Conservation (phyloP, 1,140 invertebrate genomes). For the Drosophila nigromelanica region DNA sequence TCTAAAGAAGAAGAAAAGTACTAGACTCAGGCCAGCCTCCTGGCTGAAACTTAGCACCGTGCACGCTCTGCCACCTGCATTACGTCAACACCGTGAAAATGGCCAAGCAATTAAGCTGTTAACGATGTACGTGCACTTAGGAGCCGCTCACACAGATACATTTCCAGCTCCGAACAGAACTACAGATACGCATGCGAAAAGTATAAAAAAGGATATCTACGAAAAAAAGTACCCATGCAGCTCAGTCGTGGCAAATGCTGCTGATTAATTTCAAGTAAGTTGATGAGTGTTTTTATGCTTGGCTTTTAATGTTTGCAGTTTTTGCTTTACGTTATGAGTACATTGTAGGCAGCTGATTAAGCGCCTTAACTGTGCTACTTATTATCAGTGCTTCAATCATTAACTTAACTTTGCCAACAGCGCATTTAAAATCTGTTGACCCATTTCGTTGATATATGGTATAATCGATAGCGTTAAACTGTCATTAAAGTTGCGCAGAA, state of each 20-base stretch:
- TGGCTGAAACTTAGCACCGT: slow-evolving; percentile 26
- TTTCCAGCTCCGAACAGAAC: slow-evolving; percentile 10
- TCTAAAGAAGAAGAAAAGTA: slow-evolving; percentile 12
- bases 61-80: slow-evolving; percentile 36
- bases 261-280: slow-evolving; percentile 81
- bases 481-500: background rate
- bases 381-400: background rate
- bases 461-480: background rate
- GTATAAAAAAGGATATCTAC: slow-evolving; percentile 33
- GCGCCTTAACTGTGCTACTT: background rate
- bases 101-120: slow-evolving; percentile 78
- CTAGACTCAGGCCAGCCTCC: slow-evolving; percentile 32
- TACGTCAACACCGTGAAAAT: slow-evolving; percentile 68
- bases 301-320: slow-evolving; percentile 40
- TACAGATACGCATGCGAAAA: slow-evolving; percentile 26
- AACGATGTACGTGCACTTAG: slow-evolving; percentile 74
- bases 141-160: slow-evolving; percentile 36
- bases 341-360: slow-evolving; percentile 2
- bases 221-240: slow-evolving; percentile 54
- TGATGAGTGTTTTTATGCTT: slow-evolving; percentile 51
- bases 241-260: slow-evolving; percentile 50
- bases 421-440: background rate
- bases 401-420: background rate
- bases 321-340: slow-evolving; percentile 10
- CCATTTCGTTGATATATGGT: background rate